These are phyloP conservation scores for Orientallactaga sibirica DNA, from an alignment of 2,797 vertebrate genomes.

Conservation along the genomic window DNA sequence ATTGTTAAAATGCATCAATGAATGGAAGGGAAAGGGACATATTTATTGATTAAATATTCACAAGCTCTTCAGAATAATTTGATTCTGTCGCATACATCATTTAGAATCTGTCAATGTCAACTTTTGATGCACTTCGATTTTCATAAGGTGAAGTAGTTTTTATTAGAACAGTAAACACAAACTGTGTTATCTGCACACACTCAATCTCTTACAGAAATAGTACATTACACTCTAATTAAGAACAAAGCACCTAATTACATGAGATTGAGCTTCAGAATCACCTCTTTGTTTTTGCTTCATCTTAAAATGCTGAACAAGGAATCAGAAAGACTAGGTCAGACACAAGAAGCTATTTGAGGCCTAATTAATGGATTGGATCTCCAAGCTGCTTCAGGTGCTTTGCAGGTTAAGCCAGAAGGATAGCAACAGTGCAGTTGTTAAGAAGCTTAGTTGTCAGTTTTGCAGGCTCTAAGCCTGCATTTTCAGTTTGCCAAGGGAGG, in stretches of 20 bases:
- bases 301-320: slow-evolving; percentile 65
- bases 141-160: slow-evolving; percentile 51
- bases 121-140: slow-evolving; percentile 53
- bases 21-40: neutral
- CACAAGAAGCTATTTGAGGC: slow-evolving; percentile 46
- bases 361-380: slow-evolving; percentile 65
- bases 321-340: slow-evolving; percentile 38
- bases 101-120: slow-evolving; percentile 53
- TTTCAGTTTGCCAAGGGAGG: slow-evolving; percentile 22
- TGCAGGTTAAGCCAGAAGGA: slow-evolving; percentile 30
- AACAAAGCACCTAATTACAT: slow-evolving; percentile 71
- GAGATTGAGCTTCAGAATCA: slow-evolving; percentile 60
- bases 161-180: slow-evolving; percentile 61
- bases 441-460: neutral
- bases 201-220: slow-evolving; percentile 21
- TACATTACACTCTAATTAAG: slow-evolving; percentile 71
- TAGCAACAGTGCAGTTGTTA: neutral
- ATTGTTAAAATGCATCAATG: neutral
- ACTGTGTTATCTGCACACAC: slow-evolving; percentile 44
- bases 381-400: neutral
- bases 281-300: slow-evolving; percentile 68
- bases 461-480: slow-evolving; percentile 41
- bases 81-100: slow-evolving; percentile 22
- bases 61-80: slow-evolving; percentile 54
- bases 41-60: slow-evolving; percentile 50